These are phyloP conservation scores for Rhinopithecus roxellana DNA, from an alignment of 2,113 vertebrate species.

Conservation along the genomic window DNA sequence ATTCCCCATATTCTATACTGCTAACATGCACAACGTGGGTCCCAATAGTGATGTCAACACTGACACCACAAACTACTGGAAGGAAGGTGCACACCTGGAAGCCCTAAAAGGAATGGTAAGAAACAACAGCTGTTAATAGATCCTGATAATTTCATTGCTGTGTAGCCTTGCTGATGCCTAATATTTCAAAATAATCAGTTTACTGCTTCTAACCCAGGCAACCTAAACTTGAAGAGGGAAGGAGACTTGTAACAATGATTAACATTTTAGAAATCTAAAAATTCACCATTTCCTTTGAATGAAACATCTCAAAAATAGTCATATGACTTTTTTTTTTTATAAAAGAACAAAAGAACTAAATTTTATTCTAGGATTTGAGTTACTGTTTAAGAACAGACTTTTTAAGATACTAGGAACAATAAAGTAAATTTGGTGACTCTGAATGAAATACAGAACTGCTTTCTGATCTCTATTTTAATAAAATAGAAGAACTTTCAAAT, in stretches of 20 bases:
- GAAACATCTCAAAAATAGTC: background rate
- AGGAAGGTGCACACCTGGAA: accelerated
- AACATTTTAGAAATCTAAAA: background rate
- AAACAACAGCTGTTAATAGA: background rate
- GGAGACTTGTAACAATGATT: background rate
- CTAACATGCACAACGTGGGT: background rate
- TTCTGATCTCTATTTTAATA: background rate
- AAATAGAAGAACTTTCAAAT: background rate
- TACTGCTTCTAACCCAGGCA: background rate
- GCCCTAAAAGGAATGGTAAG: no score
- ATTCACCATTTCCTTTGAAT: background rate
- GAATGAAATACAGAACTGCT: background rate
- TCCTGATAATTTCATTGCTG: background rate
- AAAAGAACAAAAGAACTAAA: background rate
- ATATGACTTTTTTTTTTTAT: background rate
- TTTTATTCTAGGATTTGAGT: conserved; percentile 6
- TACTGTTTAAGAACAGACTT: background rate
- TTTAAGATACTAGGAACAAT: background rate
- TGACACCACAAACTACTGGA: accelerated
- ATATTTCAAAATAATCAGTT: background rate
- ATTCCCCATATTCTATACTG: background rate
- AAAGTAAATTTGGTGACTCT: background rate
- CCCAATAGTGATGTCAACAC: background rate
- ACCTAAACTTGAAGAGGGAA: background rate
- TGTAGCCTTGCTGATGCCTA: background rate